These are phyloP conservation scores for Drosophila melanica DNA, from an alignment of 1,140 invertebrate species.

Conservation along the genomic window DNA sequence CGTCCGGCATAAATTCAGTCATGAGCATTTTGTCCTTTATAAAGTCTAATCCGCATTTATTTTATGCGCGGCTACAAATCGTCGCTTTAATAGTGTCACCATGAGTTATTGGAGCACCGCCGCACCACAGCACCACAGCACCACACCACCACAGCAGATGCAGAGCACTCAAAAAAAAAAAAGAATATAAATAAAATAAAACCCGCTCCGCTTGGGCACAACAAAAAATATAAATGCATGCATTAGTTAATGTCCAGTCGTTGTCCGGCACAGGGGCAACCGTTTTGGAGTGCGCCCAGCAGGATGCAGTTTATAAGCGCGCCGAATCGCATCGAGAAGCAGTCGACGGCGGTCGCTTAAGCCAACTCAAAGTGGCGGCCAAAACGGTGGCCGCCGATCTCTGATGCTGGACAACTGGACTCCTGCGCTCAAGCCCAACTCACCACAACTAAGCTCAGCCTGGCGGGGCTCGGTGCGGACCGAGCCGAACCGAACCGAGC, in stretches of 20 bases:
- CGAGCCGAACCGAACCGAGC: neutral
- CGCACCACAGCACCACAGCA: constrained; percentile 11
- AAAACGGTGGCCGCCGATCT: constrained; percentile 71
- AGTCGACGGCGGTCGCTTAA: constrained; percentile 59
- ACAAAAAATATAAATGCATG: constrained; percentile 78
- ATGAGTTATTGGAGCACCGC: constrained; percentile 76
- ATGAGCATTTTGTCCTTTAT: constrained; percentile 84
- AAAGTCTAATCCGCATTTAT: constrained; percentile 84
- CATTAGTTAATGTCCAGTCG: constrained; percentile 81
- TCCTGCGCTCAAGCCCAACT: constrained; percentile 9
- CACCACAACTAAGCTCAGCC: constrained; percentile 24
- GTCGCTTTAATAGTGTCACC: constrained; percentile 84
- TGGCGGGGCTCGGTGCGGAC: neutral
- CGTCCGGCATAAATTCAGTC: constrained; percentile 74
- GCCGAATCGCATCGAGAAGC: constrained; percentile 67
- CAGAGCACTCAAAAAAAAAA: neutral
- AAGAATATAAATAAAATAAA: no score
- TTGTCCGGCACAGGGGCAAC: constrained; percentile 55
- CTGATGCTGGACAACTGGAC: constrained; percentile 8
- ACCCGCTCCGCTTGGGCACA: constrained; percentile 6
- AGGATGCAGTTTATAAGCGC: constrained; percentile 81
- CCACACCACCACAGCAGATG: constrained; percentile 20
- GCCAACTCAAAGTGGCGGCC: constrained; percentile 70
- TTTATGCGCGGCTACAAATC: constrained; percentile 84
- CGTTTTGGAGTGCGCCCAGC: constrained; percentile 67